These are phyloP conservation scores for Hydrophis major DNA, from an alignment of 2,797 vertebrate species.

Conservation along the genomic window DNA sequence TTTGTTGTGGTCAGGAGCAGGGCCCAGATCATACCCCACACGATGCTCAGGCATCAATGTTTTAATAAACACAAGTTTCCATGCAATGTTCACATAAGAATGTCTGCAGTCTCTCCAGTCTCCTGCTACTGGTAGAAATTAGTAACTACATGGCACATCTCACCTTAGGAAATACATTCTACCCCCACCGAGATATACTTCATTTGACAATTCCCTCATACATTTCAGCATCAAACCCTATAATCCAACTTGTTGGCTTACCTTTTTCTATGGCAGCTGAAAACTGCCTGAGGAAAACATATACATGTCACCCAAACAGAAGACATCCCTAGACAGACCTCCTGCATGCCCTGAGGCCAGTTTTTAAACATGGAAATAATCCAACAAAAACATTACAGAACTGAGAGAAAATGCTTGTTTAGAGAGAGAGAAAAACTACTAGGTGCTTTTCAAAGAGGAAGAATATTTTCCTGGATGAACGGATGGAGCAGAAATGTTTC, in stretches of 20 bases:
- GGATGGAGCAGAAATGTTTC: neutral
- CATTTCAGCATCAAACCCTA: neutral
- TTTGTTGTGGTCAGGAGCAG: neutral
- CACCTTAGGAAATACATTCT: neutral
- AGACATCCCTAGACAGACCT: neutral
- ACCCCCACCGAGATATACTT: neutral
- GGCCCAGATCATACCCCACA: neutral
- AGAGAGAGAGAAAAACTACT: neutral
- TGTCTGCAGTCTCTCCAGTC: neutral
- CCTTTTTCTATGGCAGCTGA: neutral
- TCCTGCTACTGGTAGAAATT: neutral
- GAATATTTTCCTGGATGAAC: neutral
- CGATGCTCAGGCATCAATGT: too few species aligned
- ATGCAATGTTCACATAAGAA: neutral
- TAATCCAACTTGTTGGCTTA: neutral
- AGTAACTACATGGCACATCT: neutral
- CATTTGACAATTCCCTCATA: neutral
- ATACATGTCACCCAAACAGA: neutral
- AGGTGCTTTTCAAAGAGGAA: neutral
- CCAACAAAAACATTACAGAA: neutral
- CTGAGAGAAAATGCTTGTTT: neutral
- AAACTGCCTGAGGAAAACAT: slow-evolving; percentile 6
- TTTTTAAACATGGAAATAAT: neutral
- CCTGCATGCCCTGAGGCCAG: neutral
- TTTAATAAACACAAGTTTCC: neutral